These are phyloP conservation scores for Ommatoiulus sabulosus DNA, from an alignment of 2,888 invertebrate species.

Conservation along the genomic window DNA sequence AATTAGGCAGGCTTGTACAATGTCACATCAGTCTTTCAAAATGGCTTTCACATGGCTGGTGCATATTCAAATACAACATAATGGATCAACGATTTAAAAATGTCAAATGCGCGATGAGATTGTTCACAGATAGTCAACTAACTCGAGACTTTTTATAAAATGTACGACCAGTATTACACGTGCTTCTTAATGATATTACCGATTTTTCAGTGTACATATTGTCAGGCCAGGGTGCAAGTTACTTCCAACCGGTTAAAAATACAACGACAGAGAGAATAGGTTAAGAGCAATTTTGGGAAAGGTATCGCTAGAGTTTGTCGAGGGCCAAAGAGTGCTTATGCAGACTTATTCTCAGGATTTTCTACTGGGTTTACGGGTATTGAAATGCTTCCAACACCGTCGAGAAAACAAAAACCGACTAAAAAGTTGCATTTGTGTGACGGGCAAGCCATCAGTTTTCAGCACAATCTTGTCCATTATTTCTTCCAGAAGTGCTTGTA, in stretches of 20 bases:
- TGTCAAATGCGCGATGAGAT: background rate
- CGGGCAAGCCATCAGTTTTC: background rate
- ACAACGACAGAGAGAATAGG: background rate
- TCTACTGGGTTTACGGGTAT: conserved; percentile 19
- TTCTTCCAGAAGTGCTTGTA: conserved; percentile 19
- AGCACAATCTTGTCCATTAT: conserved; percentile 7
- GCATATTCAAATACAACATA: background rate
- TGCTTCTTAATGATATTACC: background rate
- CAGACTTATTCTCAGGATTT: conserved; percentile 19
- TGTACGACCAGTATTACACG: background rate
- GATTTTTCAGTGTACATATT: background rate
- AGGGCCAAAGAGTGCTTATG: background rate
- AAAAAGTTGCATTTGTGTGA: background rate
- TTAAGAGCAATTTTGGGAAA: background rate
- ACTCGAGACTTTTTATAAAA: background rate
- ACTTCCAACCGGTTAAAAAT: background rate
- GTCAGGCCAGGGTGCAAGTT: background rate
- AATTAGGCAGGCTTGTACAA: too few species aligned
- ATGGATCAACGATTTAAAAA: background rate
- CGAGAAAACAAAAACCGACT: background rate
- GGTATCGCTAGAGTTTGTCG: too few species aligned
- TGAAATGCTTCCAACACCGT: background rate
- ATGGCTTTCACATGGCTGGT: background rate
- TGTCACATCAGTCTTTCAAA: too few species aligned
- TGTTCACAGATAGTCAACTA: background rate